Base-by-base conservation (phyloP, 2,113 vertebrate genomes). In the Petroica traversi region DNA sequence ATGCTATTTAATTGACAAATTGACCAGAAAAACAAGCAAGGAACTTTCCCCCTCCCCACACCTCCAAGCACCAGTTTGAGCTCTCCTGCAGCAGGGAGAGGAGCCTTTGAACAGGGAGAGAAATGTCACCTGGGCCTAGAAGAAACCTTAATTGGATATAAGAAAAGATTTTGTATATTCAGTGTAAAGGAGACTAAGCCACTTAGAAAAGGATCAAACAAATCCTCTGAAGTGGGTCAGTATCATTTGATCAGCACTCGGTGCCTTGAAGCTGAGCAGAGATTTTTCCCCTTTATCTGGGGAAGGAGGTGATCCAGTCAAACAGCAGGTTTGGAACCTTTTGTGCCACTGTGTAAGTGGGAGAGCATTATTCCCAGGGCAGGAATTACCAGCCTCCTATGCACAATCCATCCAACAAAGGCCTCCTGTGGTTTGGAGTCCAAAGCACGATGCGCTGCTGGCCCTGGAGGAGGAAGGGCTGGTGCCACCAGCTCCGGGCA, bases 201-300 rank as follows among this genome's bases (percentile, higher is more conserved):
- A 90, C 82, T 93, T 73, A 92, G 55, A 40, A 85, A 79, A 80
- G 79, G 91, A 94, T 94, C 88, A 92, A 74, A 93, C 59, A 69
- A 69, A 83, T 73, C 58, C 81, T 90, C 82, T 80, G 88, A 73
- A 86, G 88, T 24, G 43, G 51, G 63, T 54, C 5, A 5, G 38
- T 58, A 55, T 51, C 79, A 24, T 64, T 58, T 90, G 93, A 94
- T 92, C 95, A 79, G 74, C 78, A 34, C 54, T 59, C 6, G 5
- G 41, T 48, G 54, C 59, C 78, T 79, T 33, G 63, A n/a, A 26
- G 31, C 2, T 1, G 5, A 73, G 81, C n/a, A 36, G 57, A 78
- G 40, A 15, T 19, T n/a, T n/a, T 18, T 33, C 29, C 7, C 46
- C 15, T 36, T 17, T 5, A 4, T 23, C 12, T 58, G 38, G 58